Evolutionary conservation across 1,140 invertebrate genomes (phyloP).

Genomic region (Lordiphosa collinella): DNA sequence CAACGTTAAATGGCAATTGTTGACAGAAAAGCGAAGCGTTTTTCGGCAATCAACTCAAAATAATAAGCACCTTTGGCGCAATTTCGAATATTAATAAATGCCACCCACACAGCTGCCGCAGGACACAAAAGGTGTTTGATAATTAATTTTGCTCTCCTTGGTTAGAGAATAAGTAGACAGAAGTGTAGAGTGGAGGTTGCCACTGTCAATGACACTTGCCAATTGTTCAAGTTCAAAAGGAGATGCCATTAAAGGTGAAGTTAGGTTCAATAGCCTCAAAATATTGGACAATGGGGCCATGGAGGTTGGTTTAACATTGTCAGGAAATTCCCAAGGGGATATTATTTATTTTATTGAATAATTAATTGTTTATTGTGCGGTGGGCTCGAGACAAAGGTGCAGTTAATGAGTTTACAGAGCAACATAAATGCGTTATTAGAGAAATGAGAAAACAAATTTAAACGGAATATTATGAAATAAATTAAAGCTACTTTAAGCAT

Average conservation of each 20-base stretch:
- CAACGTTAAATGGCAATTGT: constrained; percentile 64
- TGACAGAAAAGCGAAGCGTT: constrained; percentile 29
- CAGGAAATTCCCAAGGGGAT: constrained; percentile 5
- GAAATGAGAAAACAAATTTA: no score
- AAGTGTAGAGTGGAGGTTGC: neutral
- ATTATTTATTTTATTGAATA: constrained; percentile 5
- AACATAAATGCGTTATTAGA: no score
- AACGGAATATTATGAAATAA: no score
- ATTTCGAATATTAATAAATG: constrained; percentile 11
- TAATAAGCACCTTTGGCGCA: constrained; percentile 36
- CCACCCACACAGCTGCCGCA: constrained; percentile 9
- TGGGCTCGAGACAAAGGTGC: neutral
- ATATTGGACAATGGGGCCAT: neutral
- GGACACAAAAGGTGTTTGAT: constrained; percentile 63
- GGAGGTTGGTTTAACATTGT: neutral
- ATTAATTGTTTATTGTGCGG: constrained; percentile 3
- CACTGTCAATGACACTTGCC: constrained; percentile 41
- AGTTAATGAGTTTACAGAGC: neutral
- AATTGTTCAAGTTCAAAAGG: constrained; percentile 20
- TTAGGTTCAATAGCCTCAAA: constrained; percentile 4
- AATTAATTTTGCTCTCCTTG: constrained; percentile 49
- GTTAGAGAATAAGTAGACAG: neutral
- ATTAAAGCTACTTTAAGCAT: no score
- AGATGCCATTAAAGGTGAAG: constrained; percentile 3
- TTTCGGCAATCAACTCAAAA: constrained; percentile 35